Conservation (phyloP, 2,888 invertebrate species). For the Meiosimyza decipiens region DNA sequence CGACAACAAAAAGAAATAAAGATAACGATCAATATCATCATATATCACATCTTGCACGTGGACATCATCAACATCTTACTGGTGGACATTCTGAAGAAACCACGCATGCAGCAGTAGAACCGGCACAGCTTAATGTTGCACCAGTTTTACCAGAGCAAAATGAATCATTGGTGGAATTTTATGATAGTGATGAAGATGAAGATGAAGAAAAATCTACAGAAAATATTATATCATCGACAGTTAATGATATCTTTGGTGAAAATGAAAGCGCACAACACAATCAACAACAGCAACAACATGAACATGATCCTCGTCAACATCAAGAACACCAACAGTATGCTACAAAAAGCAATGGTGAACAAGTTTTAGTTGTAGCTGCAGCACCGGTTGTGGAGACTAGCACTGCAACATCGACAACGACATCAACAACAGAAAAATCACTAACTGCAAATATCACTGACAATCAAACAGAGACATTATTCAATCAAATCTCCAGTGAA, state of each 20-base stretch:
- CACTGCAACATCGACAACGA: conserved; percentile 19
- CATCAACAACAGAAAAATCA: conserved; percentile 50
- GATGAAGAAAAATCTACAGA: conserved; percentile 46
- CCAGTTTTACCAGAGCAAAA: too few relatives aligned
- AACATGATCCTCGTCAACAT: neutral
- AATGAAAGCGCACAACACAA: conserved; percentile 15
- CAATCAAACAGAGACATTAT: conserved; percentile 50
- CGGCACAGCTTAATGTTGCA: conserved; percentile 50
- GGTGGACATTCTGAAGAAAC: conserved; percentile 10
- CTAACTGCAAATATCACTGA: conserved; percentile 31
- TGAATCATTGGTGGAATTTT: too few relatives aligned
- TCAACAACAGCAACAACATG: conserved; percentile 1
- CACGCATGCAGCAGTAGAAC: neutral
- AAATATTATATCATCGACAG: conserved; percentile 40
- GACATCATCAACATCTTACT: conserved; percentile 8
- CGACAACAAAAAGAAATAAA: conserved; percentile 34
- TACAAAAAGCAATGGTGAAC: too few relatives aligned
- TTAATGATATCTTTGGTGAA: conserved; percentile 42
- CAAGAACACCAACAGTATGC: neutral
- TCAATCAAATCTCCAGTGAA: conserved; percentile 59
- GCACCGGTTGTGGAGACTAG: neutral
- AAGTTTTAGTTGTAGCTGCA: neutral
- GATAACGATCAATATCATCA: conserved; percentile 31
- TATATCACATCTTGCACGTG: conserved; percentile 18
- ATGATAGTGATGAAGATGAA: conserved; percentile 46